Evolutionary conservation across 2,888 invertebrate genomes (phyloP).

Genomic region (Antheraea assamensis): DNA sequence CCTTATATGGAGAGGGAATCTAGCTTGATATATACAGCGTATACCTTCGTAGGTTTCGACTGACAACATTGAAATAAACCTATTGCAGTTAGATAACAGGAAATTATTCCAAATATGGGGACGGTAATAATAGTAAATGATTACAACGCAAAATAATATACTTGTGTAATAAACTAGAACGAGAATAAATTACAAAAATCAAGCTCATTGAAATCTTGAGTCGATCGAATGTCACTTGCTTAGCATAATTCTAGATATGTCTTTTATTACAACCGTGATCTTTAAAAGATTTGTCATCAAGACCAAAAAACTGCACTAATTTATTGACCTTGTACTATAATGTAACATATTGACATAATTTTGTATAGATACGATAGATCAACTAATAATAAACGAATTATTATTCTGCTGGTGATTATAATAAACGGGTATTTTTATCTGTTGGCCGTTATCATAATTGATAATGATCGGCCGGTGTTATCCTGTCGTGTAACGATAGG

Average conservation of each 20-base stretch:
- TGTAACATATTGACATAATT: neutral
- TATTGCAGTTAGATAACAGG: too few relatives aligned
- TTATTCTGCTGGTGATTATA: too few relatives aligned
- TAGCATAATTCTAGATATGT: conserved; percentile 2
- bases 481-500: too few relatives aligned
- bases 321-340: neutral
- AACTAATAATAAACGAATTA: too few relatives aligned
- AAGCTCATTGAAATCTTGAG: neutral
- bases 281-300: conserved; percentile 32
- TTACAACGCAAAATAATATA: neutral
- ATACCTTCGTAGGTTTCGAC: too few relatives aligned
- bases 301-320: conserved; percentile 29
- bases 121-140: neutral
- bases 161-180: neutral
- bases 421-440: too few relatives aligned
- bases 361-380: neutral
- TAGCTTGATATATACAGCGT: too few relatives aligned
- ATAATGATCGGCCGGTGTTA: too few relatives aligned
- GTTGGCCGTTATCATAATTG: too few relatives aligned
- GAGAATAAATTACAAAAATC: neutral
- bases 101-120: neutral
- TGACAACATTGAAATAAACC: too few relatives aligned
- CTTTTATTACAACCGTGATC: conserved; percentile 1
- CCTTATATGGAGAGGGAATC: neutral
- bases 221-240: neutral